Conservation (phyloP, 2,113 vertebrate species). For the Pungitius pungitius region DNA sequence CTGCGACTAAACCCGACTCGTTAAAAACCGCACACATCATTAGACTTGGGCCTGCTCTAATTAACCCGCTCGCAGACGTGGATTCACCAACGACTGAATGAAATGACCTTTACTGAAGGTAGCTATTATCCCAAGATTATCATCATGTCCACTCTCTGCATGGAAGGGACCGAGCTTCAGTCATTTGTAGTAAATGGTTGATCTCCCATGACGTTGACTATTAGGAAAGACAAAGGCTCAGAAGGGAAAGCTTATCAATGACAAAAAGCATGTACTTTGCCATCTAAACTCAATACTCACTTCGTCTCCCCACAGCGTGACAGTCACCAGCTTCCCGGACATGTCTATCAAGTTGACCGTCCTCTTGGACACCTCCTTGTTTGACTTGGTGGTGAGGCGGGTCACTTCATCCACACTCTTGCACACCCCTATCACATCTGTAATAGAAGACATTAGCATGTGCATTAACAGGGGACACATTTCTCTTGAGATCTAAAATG, state of each 20-base stretch:
- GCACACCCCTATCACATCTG: slow-evolving; percentile 96
- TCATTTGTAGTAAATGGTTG: too few relatives aligned
- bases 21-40: neutral
- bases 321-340: slow-evolving; percentile 89
- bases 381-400: slow-evolving; percentile 89
- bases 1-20: too few relatives aligned
- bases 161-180: too few relatives aligned
- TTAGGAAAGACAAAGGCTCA: neutral
- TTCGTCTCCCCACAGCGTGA: slow-evolving; percentile 94
- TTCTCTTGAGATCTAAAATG: neutral
- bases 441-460: slow-evolving; percentile 8
- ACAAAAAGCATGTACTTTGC: neutral
- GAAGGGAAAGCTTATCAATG: neutral
- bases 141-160: too few relatives aligned
- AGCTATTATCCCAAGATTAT: neutral
- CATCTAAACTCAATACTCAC: slow-evolving; percentile 71
- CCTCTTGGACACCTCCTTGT: slow-evolving; percentile 92
- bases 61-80: neutral
- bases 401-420: slow-evolving; percentile 89
- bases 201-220: too few relatives aligned
- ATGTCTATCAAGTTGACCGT: slow-evolving; percentile 90
- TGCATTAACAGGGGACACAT: neutral
- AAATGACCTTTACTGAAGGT: too few relatives aligned
- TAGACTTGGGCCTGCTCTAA: slow-evolving; percentile 21
- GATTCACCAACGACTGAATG: neutral